Base-by-base conservation (phyloP, 2,113 vertebrate species). In the Neolamprologus ventralis region DNA sequence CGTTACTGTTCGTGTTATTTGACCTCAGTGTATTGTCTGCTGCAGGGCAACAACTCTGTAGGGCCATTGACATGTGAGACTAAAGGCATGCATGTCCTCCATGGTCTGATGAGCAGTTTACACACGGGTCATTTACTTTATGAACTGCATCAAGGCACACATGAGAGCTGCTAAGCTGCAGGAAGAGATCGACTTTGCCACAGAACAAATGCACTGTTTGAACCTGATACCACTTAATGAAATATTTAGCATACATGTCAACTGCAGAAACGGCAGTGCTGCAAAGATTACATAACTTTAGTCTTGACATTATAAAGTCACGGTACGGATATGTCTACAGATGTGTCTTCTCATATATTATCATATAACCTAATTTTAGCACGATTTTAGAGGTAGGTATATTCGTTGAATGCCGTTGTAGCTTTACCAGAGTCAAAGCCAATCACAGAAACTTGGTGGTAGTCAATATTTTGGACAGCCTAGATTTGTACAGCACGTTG, bases 11-110 rank as follows among this genome's bases (percentile, higher is more conserved):
- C 3, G 3, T 63, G 83, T 68, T 82, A 82, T 82, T 73, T 60
- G 55, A 26, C 33, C 71, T 83, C 42, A 33, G 8, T 73, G 14
- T 6, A 60, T 80, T 71, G 49, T 88, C 26, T 84, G 58, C 87
- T 79, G 49, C 88, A 98, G 97, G 97, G 97, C 51, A 97, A 96
- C 21, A 97, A 40, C 45, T 49, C 42, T 78, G 73, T 19, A 26
- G 11, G 82, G 35, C 42, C 80, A 84, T 49, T 85, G 85, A 91
- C 84, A 89, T 86, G 60, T 85, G 80, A 87, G 71, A 83, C 60
- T 21, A 17, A 85, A 84, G 58, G 42, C 85, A 5, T 3, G 4
- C 78, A 42, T 79, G 85, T 80, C 86, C 49, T 87, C 57, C 31
- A 33, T 82, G 82, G 45, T 88, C 83, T 80, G 81, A 21, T 84